Evolutionary conservation across 2,797 vertebrate species (phyloP), one percentile per base, ranked within the genome.

Genomic region (Saxicola maurus): DNA sequence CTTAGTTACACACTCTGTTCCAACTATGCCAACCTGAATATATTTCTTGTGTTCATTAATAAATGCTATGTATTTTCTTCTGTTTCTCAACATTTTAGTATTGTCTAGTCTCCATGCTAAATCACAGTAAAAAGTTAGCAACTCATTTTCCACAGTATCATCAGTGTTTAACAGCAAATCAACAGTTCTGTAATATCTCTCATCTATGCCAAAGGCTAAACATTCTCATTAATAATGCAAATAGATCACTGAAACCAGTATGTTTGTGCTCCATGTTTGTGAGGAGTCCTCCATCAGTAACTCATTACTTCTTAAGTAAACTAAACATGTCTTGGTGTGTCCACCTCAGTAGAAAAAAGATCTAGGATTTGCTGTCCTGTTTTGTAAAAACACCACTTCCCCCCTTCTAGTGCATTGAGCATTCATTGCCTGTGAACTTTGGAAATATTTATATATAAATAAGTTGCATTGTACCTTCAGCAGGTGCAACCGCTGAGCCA

Each of bases 401-500:
- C 10, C 18, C 23, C 57, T 85, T 52, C 30, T 19, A 60, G 31
- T 17, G 62, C 37, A 78, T 0, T 62, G 18, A 73, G 28, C 55
- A 43, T 35, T 55, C 28, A 52, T 7, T 52, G 21, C 10, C 56
- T 73, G 33, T 20, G 38, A 59, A 60, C 13, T 60, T 66, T 3
- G 55, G 38, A 75, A 76, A 42, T 46, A 33, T 53, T 78, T 45
- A 24, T 19, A 24, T 15, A 53, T 7, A 27, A 49, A 40, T 2
- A 57, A n/a, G 38, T 3, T 48, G 53, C 15, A 77, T 23, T 52
- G 15, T 97, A 98, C 97, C 97, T 97, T 94, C 31, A 97, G 68
- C 17, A 95, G 85, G n/a, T 96, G 97, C 15, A 98, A 93, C 42
- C 97, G 97, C 57, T 96, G 96, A 19, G 97, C 93, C 19, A 96